phyloP scores from a whole-genome alignment of 2,888 invertebrate genomes.

The Idaea dimidiata region DNA sequence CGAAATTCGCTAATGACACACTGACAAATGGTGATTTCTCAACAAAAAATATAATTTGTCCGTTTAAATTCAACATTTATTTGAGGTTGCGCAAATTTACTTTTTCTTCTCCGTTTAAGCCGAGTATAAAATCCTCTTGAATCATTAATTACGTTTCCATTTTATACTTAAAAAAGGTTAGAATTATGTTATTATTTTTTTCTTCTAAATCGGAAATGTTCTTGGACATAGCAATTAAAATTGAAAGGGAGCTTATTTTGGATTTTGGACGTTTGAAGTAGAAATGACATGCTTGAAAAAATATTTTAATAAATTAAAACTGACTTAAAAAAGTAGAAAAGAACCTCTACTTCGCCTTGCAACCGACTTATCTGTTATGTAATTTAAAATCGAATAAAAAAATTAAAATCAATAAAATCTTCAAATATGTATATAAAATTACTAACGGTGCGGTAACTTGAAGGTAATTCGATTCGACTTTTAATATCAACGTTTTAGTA shows the following conservation, averaged over 20 bases:
- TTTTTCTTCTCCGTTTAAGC: constrained; percentile 40
- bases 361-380: no score
- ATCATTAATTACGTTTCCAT: constrained; percentile 30
- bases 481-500: no score
- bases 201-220: neutral
- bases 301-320: no score
- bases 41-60: constrained; percentile 60
- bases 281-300: no score
- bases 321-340: no score
- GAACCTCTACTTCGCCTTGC: no score
- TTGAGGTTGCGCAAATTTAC: constrained; percentile 62
- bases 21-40: constrained; percentile 56
- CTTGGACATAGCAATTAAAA: neutral
- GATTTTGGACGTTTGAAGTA: no score
- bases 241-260: neutral
- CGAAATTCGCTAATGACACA: constrained; percentile 35
- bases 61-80: constrained; percentile 57
- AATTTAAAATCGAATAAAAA: no score
- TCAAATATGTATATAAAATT: no score
- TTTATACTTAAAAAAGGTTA: constrained; percentile 11
- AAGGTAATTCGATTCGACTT: no score
- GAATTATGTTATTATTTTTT: neutral
- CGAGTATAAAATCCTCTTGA: constrained; percentile 21
- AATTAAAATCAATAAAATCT: no score
- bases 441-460: no score